phyloP scores from a whole-genome alignment of 2,888 invertebrate species.

The Tachina lurida region DNA sequence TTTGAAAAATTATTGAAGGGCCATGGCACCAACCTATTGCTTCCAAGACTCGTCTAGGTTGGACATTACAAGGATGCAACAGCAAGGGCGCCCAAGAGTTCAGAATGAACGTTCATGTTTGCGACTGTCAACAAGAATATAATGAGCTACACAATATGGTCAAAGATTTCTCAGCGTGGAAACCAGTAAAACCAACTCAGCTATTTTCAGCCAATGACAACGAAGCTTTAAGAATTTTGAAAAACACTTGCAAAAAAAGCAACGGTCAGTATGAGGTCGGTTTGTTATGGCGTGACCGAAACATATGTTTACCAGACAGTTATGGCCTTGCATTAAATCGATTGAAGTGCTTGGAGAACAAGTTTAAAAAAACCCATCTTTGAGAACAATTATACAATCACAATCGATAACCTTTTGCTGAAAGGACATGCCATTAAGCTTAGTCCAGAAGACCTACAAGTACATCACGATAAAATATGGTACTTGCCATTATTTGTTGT shows the following conservation, averaged over 20 bases:
- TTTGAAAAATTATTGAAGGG: conserved; percentile 48
- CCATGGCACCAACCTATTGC: background rate
- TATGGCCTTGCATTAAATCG: conserved; percentile 14
- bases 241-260: conserved; percentile 34
- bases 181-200: background rate
- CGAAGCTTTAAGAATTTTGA: conserved; percentile 22
- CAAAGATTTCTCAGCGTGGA: background rate
- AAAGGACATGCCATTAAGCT: too few relatives aligned
- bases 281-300: conserved; percentile 34
- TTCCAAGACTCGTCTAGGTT: background rate
- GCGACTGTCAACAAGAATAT: too few relatives aligned
- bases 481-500: too few relatives aligned
- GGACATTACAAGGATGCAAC: conserved; percentile 20
- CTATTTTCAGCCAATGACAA: conserved; percentile 22
- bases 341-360: conserved; percentile 1
- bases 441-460: too few relatives aligned
- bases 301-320: background rate
- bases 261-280: conserved; percentile 39
- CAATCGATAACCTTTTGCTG: conserved; percentile 15
- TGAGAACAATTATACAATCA: background rate
- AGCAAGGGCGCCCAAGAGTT: background rate
- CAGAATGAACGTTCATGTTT: background rate
- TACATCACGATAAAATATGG: too few relatives aligned
- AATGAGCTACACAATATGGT: too few relatives aligned
- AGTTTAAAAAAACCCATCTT: background rate